phyloP scores from a whole-genome alignment of 2,797 vertebrate genomes.

The Channa striata region DNA sequence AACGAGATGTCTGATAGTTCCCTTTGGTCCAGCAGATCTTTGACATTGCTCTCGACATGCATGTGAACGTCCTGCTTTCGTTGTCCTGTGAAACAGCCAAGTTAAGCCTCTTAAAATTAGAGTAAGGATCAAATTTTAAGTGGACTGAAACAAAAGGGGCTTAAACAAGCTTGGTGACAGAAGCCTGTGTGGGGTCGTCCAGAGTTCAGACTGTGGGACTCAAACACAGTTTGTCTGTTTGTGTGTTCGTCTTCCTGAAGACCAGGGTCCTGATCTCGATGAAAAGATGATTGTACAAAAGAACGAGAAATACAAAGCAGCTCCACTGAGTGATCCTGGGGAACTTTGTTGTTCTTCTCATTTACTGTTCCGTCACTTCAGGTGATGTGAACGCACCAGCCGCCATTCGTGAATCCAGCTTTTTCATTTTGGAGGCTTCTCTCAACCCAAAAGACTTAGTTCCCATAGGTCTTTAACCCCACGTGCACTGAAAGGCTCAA shows the following conservation, averaged over 20 bases:
- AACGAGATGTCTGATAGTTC: too few species aligned
- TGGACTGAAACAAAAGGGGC: not conserved
- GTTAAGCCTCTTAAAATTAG: constrained; percentile 24
- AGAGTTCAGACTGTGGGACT: constrained; percentile 11
- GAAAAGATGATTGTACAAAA: too few species aligned
- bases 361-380: too few species aligned
- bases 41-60: constrained; percentile 9
- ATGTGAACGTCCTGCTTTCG: not conserved
- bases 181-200: constrained; percentile 8
- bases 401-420: too few species aligned
- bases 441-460: too few species aligned
- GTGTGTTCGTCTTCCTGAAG: not conserved
- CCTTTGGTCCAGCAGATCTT: not conserved
- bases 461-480: too few species aligned
- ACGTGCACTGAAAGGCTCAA: too few species aligned
- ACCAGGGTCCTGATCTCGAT: not conserved
- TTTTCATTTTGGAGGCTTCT: too few species aligned
- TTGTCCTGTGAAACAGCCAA: constrained; percentile 9
- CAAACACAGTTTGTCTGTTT: not conserved
- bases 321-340: too few species aligned
- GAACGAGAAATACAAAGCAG: too few species aligned
- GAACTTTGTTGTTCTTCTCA: too few species aligned
- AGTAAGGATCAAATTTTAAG: not conserved
- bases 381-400: too few species aligned
- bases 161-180: not conserved